Evolutionary conservation across 2,113 vertebrate species (phyloP), one percentile per base, ranked within the genome.

Genomic region (Notechis scutatus): DNA sequence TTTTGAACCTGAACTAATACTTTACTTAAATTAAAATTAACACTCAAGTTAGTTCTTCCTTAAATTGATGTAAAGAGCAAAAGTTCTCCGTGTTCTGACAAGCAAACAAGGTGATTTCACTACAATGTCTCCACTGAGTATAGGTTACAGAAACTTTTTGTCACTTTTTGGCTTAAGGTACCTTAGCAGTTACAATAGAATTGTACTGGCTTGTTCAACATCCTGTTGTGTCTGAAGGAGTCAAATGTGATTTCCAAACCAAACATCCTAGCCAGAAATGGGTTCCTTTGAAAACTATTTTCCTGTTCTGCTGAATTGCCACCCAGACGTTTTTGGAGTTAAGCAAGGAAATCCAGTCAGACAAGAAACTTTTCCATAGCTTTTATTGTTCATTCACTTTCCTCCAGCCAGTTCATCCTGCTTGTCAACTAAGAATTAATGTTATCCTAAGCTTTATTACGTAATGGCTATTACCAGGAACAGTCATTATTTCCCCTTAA

Each of bases 191-290:
- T 95, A 92, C 96, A 94, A 21, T 69, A 81, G 96, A 95, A 94
- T 12, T 45, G 2, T 88, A 90, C 10, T 26, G 90, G 52, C 92
- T 74, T 93, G 88, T 0, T 94, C 91, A 96, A 95, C 97, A 97
- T 97, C 97, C 97, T 97, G 97, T 97, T 96, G 96, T 96, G 97
- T 96, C 97, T 96, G 95, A 88, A 95, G 95, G 88, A 94, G 94
- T 42, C 88, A 42, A 52, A 89, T 69, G 96, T 0, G 2, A 85
- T n/a, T 95, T 96, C 97, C 96, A 97, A 95, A 95, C 95, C 96
- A 96, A 97, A 96, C 96, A 96, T 91, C 94, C 94, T 92, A 91
- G 2, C n/a, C 7, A 1, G 92, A 89, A 92, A 9, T 93, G 24
- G 34, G 94, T 93, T 95, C 96, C 95, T 94, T 85, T 5, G 91